Conservation (phyloP, 2,888 invertebrate genomes). For the Stramonita haemastoma region DNA sequence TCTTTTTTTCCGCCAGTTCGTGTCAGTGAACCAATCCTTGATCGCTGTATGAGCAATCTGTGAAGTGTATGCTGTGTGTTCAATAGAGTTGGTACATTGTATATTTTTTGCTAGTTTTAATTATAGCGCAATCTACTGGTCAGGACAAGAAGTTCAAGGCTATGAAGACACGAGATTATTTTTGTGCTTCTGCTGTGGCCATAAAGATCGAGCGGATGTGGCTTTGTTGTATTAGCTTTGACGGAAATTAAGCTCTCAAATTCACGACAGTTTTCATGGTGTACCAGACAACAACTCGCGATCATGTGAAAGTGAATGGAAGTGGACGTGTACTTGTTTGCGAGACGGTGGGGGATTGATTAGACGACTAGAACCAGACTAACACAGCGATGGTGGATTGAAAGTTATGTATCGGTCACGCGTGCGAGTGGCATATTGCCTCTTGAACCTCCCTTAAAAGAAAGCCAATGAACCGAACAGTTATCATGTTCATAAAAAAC, state of each 20-base stretch:
- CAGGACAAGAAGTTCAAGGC: slow-evolving; percentile 48
- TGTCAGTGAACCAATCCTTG: background rate
- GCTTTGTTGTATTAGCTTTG: slow-evolving; percentile 30
- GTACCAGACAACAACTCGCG: background rate
- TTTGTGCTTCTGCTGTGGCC: slow-evolving; percentile 44
- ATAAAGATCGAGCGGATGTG: slow-evolving; percentile 43
- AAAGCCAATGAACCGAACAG: background rate
- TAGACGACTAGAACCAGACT: background rate
- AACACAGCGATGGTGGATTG: slow-evolving; percentile 39
- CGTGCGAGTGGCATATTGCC: slow-evolving; percentile 35
- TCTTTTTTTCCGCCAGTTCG: slow-evolving; percentile 2
- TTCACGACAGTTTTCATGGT: slow-evolving; percentile 14
- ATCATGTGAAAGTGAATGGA: slow-evolving; percentile 35
- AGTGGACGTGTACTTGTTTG: slow-evolving; percentile 30
- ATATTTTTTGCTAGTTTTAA: background rate
- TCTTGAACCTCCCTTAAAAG: slow-evolving; percentile 22
- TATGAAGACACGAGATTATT: slow-evolving; percentile 46
- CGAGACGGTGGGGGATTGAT: slow-evolving; percentile 19
- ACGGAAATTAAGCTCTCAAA: background rate
- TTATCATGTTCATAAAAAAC: slow-evolving; percentile 41
- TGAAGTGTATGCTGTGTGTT: slow-evolving; percentile 26
- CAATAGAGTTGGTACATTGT: background rate
- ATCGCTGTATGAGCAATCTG: background rate
- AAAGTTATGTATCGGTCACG: slow-evolving; percentile 39
- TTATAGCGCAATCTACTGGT: slow-evolving; percentile 15